These are phyloP conservation scores for Crotalus horridus DNA, from an alignment of 2,113 vertebrate species.

Conservation along the genomic window DNA sequence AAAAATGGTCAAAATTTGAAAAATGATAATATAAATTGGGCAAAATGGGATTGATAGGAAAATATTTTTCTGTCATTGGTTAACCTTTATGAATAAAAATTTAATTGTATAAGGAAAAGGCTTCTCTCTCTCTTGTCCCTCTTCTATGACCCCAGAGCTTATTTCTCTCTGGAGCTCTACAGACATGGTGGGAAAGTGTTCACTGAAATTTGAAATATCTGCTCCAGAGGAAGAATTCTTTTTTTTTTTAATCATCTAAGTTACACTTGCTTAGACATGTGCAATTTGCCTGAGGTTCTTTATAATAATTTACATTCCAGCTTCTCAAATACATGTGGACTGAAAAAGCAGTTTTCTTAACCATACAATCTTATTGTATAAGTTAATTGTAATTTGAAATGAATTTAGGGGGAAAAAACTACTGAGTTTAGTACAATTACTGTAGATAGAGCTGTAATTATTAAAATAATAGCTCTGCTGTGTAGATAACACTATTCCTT, in stretches of 20 bases:
- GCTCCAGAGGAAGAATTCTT: constrained; percentile 27
- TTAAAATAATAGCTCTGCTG: constrained; percentile 54
- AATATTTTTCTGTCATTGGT: neutral
- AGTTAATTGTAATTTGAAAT: constrained; percentile 60
- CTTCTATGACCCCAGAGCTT: neutral
- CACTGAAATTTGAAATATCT: constrained; percentile 11
- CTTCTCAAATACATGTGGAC: constrained; percentile 56
- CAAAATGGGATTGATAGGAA: neutral
- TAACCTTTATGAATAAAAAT: constrained; percentile 16
- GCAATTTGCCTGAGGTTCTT: constrained; percentile 43
- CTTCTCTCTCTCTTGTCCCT: neutral
- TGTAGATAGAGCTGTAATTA: constrained; percentile 53
- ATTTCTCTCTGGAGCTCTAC: constrained; percentile 31
- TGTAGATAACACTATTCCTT: constrained; percentile 58
- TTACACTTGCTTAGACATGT: constrained; percentile 51
- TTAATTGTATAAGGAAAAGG: constrained; percentile 10
- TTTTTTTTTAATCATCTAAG: constrained; percentile 54
- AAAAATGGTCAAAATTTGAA: neutral
- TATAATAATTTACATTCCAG: constrained; percentile 62
- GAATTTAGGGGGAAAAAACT: constrained; percentile 47
- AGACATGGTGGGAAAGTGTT: constrained; percentile 5
- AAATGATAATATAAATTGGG: constrained; percentile 6
- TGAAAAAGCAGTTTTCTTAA: constrained; percentile 53
- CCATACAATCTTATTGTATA: constrained; percentile 61
- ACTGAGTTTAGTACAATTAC: constrained; percentile 55